Evolutionary conservation across 53 echinoderm and acorn worm genomes (phyloP).

Genomic region (Holothuria leucospilota): DNA sequence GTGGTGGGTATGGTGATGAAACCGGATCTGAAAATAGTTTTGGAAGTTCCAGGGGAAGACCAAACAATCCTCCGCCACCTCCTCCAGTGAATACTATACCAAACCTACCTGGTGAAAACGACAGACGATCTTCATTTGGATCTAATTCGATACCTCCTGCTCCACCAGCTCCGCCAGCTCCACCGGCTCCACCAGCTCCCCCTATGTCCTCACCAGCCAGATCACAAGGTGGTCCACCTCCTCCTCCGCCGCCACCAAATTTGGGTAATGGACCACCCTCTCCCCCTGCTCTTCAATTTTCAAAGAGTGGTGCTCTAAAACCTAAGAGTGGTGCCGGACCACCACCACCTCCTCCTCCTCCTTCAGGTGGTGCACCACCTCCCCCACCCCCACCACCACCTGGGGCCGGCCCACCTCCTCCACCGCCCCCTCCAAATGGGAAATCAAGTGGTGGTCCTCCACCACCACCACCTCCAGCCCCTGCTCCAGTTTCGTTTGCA

Average conservation of each 20-base stretch:
- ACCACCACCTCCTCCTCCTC: conserved; percentile 39
- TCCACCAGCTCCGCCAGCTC: conserved; percentile 3
- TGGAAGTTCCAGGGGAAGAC: conserved; percentile 36
- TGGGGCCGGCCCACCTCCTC: conserved; percentile 58
- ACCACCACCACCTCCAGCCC: conserved; percentile 64
- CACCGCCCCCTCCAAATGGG: conserved; percentile 20
- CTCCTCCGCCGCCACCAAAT: conserved; percentile 26
- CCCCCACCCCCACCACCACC: conserved; percentile 73
- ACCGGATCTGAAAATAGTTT: conserved; percentile 56
- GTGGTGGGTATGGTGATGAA: conserved; percentile 27
- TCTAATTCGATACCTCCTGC: neutral
- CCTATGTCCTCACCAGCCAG: neutral
- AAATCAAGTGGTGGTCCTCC: neutral
- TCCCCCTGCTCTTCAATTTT: neutral
- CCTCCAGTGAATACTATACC: conserved; percentile 63
- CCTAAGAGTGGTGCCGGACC: conserved; percentile 3
- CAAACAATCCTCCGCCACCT: conserved; percentile 31
- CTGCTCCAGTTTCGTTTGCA: conserved; percentile 8
- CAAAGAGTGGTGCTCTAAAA: neutral
- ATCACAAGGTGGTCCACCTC: conserved; percentile 5
- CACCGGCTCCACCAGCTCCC: conserved; percentile 32
- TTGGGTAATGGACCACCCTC: conserved; percentile 23
- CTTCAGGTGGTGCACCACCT: conserved; percentile 15
- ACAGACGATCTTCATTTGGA: neutral
- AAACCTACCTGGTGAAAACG: conserved; percentile 15